phyloP scores from a whole-genome alignment of 2,888 invertebrate genomes.

The Pterobdella sp. region DNA sequence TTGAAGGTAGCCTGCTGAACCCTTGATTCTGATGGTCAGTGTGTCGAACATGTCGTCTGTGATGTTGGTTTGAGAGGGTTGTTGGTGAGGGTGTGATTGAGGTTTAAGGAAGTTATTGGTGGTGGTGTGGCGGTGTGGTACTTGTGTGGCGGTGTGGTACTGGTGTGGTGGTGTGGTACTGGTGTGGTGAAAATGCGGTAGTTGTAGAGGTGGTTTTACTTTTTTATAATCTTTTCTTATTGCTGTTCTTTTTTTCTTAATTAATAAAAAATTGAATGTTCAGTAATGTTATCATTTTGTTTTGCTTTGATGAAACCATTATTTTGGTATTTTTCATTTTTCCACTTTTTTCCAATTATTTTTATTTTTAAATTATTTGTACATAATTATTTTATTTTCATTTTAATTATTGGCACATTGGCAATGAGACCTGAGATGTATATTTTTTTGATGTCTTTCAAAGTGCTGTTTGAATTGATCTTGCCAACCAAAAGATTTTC shows the following conservation, averaged over 20 bases:
- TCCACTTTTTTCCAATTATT: not conserved
- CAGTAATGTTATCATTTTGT: no score
- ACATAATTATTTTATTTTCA: not conserved
- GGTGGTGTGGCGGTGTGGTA: no score
- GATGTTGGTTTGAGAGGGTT: not conserved
- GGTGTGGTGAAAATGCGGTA: no score
- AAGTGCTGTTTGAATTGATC: constrained; percentile 42
- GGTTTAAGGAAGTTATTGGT: no score
- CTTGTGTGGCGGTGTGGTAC: no score
- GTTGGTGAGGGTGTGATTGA: not conserved
- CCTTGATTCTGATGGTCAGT: constrained; percentile 79
- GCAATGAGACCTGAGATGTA: constrained; percentile 26
- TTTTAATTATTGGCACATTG: not conserved
- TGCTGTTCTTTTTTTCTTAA: no score
- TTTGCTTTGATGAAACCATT: not conserved
- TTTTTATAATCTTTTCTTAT: no score
- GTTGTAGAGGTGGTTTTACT: no score
- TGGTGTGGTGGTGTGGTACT: no score
- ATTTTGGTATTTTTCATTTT: not conserved
- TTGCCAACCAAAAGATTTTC: constrained; percentile 49
- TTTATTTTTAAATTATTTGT: not conserved
- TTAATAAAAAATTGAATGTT: no score
- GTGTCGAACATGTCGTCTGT: constrained; percentile 37
- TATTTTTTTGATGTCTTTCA: constrained; percentile 35
- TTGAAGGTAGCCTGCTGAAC: constrained; percentile 79